Base-by-base conservation (phyloP, 2,797 vertebrate species). In the Falco cherrug region DNA sequence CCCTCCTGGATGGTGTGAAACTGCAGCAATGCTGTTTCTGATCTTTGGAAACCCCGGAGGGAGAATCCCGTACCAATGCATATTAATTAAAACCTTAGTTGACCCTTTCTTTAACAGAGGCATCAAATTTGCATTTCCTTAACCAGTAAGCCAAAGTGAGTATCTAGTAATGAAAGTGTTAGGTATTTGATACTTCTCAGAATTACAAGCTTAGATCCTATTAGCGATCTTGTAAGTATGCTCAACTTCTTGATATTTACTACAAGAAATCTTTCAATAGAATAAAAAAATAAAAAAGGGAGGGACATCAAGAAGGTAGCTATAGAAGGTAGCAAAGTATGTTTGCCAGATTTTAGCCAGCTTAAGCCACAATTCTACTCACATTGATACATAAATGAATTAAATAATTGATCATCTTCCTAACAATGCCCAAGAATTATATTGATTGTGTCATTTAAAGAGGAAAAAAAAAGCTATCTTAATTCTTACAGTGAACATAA, bases 401-500 rank as follows among this genome's bases (percentile, higher is more conserved):
- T 75, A 88, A 89, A 80, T 33, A 89, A 82, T 16, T 56, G 0
- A 83, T 76, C 74, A 75, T 60, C n/a, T 35, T 91, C 53, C n/a
- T 75, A 81, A 74, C 47, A 68, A 39, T 61, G 19, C 1, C 2
- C 53, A 73, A 76, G 82, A 90, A 74, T 76, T 64, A 65, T 41
- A 64, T 9, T 76, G 56, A 90, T 79, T 77, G 33, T 77, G 31
- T 8, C 67, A 54, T 51, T 93, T 86, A 59, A 95, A 90, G 25
- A 81, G 26, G 51, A 19, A 14, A 69, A 84, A 51, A 82, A 76
- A 60, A 43, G 13, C 15, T 13, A 28, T 29, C 56, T 45, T 90
- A 67, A 56, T 89, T 77, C 68, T 95, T 94, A 91, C 41, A 89
- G 35, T 71, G 67, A 95, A 87, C 89, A 92, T 96, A 93, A 89